phyloP scores from a whole-genome alignment of 1,140 invertebrate genomes.

The Drosophila grimshawi region DNA sequence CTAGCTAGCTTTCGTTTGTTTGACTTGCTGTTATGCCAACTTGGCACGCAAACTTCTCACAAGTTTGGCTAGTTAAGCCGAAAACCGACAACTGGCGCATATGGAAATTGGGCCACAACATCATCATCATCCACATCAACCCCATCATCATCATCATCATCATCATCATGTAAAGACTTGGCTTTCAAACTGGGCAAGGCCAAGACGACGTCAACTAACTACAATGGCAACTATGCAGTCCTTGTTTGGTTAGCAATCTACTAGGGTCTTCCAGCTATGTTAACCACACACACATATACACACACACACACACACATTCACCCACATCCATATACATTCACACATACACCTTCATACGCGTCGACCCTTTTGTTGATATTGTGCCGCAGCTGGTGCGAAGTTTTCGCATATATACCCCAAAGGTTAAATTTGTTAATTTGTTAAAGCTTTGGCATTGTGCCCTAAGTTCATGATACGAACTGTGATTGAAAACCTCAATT shows the following conservation, averaged over 20 bases:
- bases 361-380: conserved; percentile 66
- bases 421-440: conserved; percentile 75
- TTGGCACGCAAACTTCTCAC: conserved; percentile 77
- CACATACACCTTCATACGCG: conserved; percentile 18
- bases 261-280: conserved; percentile 55
- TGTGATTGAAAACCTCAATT: conserved; percentile 29
- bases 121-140: conserved; percentile 12
- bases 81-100: conserved; percentile 69
- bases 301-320: conserved; percentile 17
- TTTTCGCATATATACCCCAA: conserved; percentile 58
- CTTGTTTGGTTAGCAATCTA: conserved; percentile 70
- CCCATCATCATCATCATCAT: background rate
- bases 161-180: conserved; percentile 40
- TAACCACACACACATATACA: conserved; percentile 5
- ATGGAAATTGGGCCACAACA: conserved; percentile 71
- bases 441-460: conserved; percentile 57
- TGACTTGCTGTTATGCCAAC: conserved; percentile 70
- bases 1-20: conserved; percentile 61
- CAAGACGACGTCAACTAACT: conserved; percentile 29
- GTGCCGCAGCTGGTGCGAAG: conserved; percentile 68
- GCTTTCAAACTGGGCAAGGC: conserved; percentile 48
- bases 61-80: conserved; percentile 80
- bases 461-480: conserved; percentile 7
- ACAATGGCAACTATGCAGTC: conserved; percentile 50
- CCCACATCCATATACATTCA: conserved; percentile 11